A percentile compares a stretch with the other conserved stretches of the same genome.
Evolutionary conservation across 2,113 vertebrate species (phyloP).

Genomic region (Athene cunicularia): DNA sequence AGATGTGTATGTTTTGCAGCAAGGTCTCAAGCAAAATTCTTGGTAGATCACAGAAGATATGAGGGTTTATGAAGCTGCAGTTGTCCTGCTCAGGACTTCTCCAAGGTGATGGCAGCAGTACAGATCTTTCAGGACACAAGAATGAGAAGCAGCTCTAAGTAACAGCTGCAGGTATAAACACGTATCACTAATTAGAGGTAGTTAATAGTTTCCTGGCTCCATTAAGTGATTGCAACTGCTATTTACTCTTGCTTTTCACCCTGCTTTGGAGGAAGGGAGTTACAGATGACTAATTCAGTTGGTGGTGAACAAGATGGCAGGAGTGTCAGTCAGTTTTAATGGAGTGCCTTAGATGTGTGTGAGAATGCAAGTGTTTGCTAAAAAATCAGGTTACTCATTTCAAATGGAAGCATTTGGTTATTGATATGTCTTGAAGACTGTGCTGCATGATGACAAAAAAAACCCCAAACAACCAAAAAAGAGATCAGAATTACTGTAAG

Average conservation of each 20-base stretch:
- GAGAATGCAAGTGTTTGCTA: neutral
- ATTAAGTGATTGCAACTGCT: neutral
- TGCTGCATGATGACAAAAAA: neutral
- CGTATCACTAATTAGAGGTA: neutral
- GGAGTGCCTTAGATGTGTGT: neutral
- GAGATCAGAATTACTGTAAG: neutral
- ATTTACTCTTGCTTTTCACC: neutral
- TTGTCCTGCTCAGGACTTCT: neutral
- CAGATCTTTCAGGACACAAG: neutral
- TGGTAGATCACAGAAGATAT: neutral
- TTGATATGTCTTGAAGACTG: neutral
- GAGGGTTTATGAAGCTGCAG: neutral
- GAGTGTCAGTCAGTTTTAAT: neutral
- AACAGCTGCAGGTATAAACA: conserved; percentile 1
- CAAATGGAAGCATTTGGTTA: neutral
- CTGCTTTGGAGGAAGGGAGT: neutral
- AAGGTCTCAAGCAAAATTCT: neutral
- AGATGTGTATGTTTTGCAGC: neutral
- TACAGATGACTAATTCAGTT: neutral
- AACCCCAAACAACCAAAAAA: neutral
- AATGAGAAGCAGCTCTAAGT: neutral
- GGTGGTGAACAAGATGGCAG: neutral
- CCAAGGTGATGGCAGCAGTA: neutral
- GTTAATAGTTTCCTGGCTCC: conserved; percentile 2
- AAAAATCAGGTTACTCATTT: neutral